phyloP scores from a whole-genome alignment of 2,113 vertebrate species.

The Cromileptes altivelis region DNA sequence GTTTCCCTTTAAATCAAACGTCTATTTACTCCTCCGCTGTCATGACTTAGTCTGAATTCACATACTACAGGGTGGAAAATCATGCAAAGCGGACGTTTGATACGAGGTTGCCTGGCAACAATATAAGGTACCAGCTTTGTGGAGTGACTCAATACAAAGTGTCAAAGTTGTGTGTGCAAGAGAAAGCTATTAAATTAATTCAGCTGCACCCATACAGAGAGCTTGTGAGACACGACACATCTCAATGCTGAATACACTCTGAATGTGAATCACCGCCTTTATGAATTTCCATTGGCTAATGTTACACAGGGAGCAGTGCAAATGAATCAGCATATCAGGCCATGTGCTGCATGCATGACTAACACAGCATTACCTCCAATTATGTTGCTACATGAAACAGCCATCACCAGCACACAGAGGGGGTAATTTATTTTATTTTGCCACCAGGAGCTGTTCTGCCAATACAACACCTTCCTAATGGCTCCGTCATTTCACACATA shows the following conservation, averaged over 20 bases:
- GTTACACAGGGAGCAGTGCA: slow-evolving; percentile 1
- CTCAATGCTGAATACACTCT: slow-evolving; percentile 25
- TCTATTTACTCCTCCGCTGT: slow-evolving; percentile 42
- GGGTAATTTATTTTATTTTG: slow-evolving; percentile 27
- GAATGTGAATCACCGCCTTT: slow-evolving; percentile 36
- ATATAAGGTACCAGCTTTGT: slow-evolving; percentile 70
- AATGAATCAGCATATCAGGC: slow-evolving; percentile 29
- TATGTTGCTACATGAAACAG: slow-evolving; percentile 42
- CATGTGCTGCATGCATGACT: slow-evolving; percentile 33
- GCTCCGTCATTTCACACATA: not conserved
- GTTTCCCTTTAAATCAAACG: slow-evolving; percentile 32
- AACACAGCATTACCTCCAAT: slow-evolving; percentile 43
- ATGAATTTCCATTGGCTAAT: slow-evolving; percentile 32
- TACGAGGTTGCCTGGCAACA: slow-evolving; percentile 83
- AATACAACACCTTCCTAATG: not conserved
- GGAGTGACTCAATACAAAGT: slow-evolving; percentile 75
- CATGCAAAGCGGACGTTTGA: slow-evolving; percentile 71
- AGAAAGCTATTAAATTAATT: slow-evolving; percentile 65
- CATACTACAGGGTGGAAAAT: slow-evolving; percentile 48
- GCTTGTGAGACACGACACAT: slow-evolving; percentile 28
- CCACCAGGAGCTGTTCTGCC: slow-evolving; percentile 24
- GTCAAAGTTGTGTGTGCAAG: slow-evolving; percentile 44
- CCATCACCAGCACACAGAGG: not conserved
- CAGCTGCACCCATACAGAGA: slow-evolving; percentile 39
- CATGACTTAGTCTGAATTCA: slow-evolving; percentile 63